phyloP scores from a whole-genome alignment of 1,140 invertebrate genomes.

The Cotesia typhae region DNA sequence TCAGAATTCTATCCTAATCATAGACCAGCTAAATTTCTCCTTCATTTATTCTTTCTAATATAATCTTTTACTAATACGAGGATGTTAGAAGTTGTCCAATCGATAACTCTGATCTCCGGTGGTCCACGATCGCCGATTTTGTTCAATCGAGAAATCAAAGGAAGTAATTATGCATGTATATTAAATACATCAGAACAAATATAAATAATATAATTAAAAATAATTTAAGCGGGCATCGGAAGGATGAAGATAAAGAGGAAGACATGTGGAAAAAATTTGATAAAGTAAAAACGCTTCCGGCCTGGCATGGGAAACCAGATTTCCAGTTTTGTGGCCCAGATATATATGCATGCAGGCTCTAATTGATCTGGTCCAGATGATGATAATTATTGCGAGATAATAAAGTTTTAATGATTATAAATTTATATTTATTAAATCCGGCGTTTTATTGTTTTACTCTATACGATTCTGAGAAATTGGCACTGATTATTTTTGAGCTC shows the following conservation, averaged over 20 bases:
- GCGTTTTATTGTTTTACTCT: too few species aligned
- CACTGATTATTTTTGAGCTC: too few species aligned
- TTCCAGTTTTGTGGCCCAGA: neutral
- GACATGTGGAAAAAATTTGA: neutral
- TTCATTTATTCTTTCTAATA: neutral
- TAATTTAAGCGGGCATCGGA: neutral
- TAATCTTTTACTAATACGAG: conserved; percentile 8
- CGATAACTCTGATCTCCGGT: conserved; percentile 36
- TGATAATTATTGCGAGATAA: too few species aligned
- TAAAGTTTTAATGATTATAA: too few species aligned
- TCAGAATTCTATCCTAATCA: conserved; percentile 40
- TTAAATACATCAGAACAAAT: neutral
- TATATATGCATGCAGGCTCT: too few species aligned
- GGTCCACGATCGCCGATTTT: neutral
- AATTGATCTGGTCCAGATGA: too few species aligned
- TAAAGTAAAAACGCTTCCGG: conserved; percentile 1
- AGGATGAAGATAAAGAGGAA: neutral
- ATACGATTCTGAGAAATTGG: too few species aligned
- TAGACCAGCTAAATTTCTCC: neutral
- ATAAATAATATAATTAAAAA: neutral
- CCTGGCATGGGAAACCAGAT: neutral
- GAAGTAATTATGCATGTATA: conserved; percentile 1
- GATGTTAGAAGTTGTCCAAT: conserved; percentile 25
- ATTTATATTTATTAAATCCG: too few species aligned
- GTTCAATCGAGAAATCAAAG: neutral